These are phyloP conservation scores for Irena cyanogastra DNA, from an alignment of 2,113 vertebrate genomes.

Conservation along the genomic window DNA sequence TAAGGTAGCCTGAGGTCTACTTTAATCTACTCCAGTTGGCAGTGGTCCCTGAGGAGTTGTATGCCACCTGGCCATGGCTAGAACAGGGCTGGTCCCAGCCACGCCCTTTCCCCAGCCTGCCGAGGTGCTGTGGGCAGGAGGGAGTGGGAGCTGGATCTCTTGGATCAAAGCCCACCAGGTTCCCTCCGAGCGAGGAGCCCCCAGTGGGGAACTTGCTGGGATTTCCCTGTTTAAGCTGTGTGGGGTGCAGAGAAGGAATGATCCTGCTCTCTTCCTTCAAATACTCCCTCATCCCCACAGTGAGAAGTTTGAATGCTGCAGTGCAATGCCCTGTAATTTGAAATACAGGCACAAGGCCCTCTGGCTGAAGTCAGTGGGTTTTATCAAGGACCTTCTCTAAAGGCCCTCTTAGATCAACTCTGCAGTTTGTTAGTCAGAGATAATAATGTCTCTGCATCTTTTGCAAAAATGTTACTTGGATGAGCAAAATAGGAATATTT, in stretches of 20 bases:
- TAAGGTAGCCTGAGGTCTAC: not conserved
- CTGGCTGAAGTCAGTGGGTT: not conserved
- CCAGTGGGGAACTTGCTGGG: fast-evolving
- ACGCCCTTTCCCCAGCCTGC: not conserved
- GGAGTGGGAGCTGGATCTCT: not conserved
- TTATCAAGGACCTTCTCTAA: not conserved
- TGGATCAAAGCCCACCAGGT: not conserved
- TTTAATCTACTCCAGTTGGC: not conserved
- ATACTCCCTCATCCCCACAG: fast-evolving
- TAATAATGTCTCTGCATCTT: not conserved
- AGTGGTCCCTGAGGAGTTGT: not conserved
- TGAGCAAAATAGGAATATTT: not conserved
- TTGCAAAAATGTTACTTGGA: not conserved
- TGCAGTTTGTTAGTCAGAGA: not conserved
- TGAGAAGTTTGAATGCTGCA: not conserved
- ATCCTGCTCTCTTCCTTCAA: not conserved
- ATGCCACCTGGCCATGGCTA: not conserved
- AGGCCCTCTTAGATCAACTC: not conserved
- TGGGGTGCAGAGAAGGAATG: not conserved
- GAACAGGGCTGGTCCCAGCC: not conserved
- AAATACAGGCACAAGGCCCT: not conserved
- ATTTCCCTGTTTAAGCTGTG: not conserved
- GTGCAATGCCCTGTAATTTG: not conserved
- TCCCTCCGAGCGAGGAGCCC: fast-evolving
- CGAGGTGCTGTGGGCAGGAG: not conserved